Evolutionary conservation across 2,797 vertebrate genomes (phyloP), one percentile per base, ranked within the genome.

Genomic region (Natrix natrix): DNA sequence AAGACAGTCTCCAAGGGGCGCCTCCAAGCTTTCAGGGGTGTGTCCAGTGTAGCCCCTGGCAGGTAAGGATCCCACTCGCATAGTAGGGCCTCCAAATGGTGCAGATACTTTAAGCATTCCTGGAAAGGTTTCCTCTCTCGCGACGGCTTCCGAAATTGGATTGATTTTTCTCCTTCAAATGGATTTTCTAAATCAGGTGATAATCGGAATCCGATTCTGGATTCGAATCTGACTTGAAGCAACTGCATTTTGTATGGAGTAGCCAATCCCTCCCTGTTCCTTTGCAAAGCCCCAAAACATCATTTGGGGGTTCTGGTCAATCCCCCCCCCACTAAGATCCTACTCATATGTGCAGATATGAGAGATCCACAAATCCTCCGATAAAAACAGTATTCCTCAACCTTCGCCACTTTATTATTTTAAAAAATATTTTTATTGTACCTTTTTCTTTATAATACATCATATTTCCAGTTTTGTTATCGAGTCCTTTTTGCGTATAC

Each of bases 281-380:
- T 8, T 74, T 66, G 61, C 61, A 12, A 63, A 12, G 26, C 61
- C 57, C 7, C 2, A 8, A 24, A 60, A 20, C 7, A 24, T 11
- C 24, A 63, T 63, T 28, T 63, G 60, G 60, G 60, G 60, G 24
- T 8, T 63, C 10, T 24, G 24, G 60, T 28, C 60, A 63, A 63
- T 0, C 26, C 3, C 8, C 24, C 8, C 24, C 24, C 24, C 24
- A n/a, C 4, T n/a, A 13, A 28, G 61, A 66, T 14, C 12, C 28
- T 66, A 4, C 28, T 5, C 24, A 26, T 61, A 66, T n/a, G 61
- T 13, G 61, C 61, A 66, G 26, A n/a, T 66, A 10, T 12, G 0
- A 66, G 1, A 66, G 11, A 66, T n/a, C 61, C 61, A 66, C 61
- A 66, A 24, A 12, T 66, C 60, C 60, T 2, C 86, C 87, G 1